Evolutionary conservation across 2,797 vertebrate genomes (phyloP).

Genomic region (Jordanella pulchra): DNA sequence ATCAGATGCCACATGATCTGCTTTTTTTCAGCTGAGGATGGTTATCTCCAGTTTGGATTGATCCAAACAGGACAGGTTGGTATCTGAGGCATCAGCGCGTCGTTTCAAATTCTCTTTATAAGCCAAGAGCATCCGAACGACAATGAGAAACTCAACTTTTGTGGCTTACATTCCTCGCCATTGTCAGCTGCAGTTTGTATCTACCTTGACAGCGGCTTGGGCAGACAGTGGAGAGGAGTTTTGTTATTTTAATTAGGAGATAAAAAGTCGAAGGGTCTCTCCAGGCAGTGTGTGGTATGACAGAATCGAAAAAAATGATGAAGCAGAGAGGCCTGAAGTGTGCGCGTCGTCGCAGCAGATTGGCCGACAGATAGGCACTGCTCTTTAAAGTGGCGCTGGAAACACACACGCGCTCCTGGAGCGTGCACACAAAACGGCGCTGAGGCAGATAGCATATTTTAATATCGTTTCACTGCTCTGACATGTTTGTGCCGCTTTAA

Average conservation of each 20-base stretch:
- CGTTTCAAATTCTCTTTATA: slow-evolving; percentile 70
- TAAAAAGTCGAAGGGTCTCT: slow-evolving; percentile 85
- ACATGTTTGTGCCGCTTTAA: slow-evolving; percentile 68
- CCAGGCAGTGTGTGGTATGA: slow-evolving; percentile 83
- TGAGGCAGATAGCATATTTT: slow-evolving; percentile 71
- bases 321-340: slow-evolving; percentile 79
- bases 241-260: slow-evolving; percentile 88
- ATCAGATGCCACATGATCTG: slow-evolving; percentile 58
- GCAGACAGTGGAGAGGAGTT: slow-evolving; percentile 80
- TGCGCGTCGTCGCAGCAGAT: slow-evolving; percentile 78
- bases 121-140: slow-evolving; percentile 55
- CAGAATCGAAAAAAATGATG: slow-evolving; percentile 81
- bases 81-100: slow-evolving; percentile 22
- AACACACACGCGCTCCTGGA: slow-evolving; percentile 26
- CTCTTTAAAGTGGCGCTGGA: slow-evolving; percentile 75
- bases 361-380: slow-evolving; percentile 76
- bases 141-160: slow-evolving; percentile 68
- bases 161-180: slow-evolving; percentile 65
- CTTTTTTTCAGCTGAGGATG: slow-evolving; percentile 57
- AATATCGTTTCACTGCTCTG: slow-evolving; percentile 68
- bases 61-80: slow-evolving; percentile 38
- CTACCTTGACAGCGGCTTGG: slow-evolving; percentile 81
- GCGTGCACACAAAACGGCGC: slow-evolving; percentile 59
- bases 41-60: slow-evolving; percentile 60
- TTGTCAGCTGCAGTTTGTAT: slow-evolving; percentile 79